Conservation (phyloP, 2,113 vertebrate genomes). For the Nycticebus coucang region DNA sequence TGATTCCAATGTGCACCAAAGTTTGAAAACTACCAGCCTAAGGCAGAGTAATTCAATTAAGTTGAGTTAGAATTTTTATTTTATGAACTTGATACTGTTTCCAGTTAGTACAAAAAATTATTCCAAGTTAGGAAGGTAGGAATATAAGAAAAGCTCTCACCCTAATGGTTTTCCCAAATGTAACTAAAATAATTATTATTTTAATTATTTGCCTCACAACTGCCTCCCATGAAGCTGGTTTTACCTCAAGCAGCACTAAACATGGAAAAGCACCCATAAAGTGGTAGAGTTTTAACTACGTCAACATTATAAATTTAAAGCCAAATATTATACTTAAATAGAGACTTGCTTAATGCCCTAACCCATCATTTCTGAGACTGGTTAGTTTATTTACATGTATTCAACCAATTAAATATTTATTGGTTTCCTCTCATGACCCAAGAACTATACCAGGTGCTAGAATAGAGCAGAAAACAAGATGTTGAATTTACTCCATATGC, state of each 20-base stretch:
- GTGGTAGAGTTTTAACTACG: not conserved
- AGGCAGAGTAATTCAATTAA: not conserved
- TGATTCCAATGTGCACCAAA: not conserved
- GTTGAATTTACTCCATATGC: not conserved
- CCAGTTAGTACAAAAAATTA: not conserved
- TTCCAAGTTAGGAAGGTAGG: not conserved
- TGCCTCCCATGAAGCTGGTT: not conserved
- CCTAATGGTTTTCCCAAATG: not conserved
- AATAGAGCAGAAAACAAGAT: not conserved
- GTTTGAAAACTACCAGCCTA: not conserved
- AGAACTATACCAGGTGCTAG: not conserved
- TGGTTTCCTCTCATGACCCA: not conserved
- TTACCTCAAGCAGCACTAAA: not conserved
- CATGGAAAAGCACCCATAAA: not conserved
- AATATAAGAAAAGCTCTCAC: not conserved
- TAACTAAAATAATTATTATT: not conserved
- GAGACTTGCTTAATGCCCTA: not conserved
- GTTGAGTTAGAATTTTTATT: not conserved
- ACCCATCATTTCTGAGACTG: not conserved
- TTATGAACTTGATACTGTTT: not conserved
- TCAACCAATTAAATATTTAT: not conserved
- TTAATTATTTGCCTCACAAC: not conserved
- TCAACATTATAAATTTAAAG: constrained; percentile 22
- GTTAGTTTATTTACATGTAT: not conserved
- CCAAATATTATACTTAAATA: constrained; percentile 15